phyloP scores from a whole-genome alignment of 2,888 invertebrate species.

The Tanytarsus gracilentus region DNA sequence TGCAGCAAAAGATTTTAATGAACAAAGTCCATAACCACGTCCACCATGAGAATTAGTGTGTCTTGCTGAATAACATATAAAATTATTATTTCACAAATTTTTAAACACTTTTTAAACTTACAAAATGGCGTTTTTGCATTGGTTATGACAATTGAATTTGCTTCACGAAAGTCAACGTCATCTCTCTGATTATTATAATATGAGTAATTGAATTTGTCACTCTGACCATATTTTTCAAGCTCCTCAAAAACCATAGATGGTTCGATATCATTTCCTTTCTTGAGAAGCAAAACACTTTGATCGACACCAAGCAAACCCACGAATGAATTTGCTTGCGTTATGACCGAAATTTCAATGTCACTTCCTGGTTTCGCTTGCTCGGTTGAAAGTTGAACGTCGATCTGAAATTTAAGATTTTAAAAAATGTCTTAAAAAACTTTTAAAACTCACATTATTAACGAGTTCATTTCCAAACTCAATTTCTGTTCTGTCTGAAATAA shows the following conservation, averaged over 20 bases:
- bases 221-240: neutral
- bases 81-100: too few relatives aligned
- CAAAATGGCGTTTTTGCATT: too few relatives aligned
- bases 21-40: too few relatives aligned
- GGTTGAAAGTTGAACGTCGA: conserved; percentile 56
- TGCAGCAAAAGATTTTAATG: neutral
- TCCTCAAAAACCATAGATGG: conserved; percentile 34
- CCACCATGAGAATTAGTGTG: too few relatives aligned
- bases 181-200: too few relatives aligned
- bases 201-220: conserved; percentile 4
- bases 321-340: conserved; percentile 68
- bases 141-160: neutral
- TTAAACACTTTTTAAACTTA: too few relatives aligned
- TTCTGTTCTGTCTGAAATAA: conserved; percentile 74
- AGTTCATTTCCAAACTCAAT: conserved; percentile 64
- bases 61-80: too few relatives aligned
- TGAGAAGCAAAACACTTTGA: conserved; percentile 58
- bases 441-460: conserved; percentile 56
- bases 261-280: conserved; percentile 59
- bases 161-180: neutral
- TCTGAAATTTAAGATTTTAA: conserved; percentile 41
- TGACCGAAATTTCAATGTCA: conserved; percentile 62
- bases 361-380: conserved; percentile 60
- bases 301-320: conserved; percentile 76
- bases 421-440: neutral